Conservation (phyloP, 2,113 vertebrate genomes). For the Limnothrissa miodon region DNA sequence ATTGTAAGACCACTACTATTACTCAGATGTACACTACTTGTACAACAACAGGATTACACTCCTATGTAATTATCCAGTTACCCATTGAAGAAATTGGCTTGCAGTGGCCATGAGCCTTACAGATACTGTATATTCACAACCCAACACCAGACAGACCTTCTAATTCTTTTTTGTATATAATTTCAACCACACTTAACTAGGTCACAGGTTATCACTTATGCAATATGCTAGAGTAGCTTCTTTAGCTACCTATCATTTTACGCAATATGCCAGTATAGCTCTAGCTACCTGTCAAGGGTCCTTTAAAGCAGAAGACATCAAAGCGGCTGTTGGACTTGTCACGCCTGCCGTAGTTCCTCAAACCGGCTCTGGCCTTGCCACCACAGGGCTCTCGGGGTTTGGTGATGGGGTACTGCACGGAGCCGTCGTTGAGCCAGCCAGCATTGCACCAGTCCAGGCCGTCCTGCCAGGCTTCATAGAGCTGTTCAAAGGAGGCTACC, state of each 20-base stretch:
- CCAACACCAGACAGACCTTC: too few relatives aligned
- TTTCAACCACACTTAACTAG: not conserved
- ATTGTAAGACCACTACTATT: not conserved
- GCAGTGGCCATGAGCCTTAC: too few relatives aligned
- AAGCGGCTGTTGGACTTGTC: constrained; percentile 79
- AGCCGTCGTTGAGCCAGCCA: constrained; percentile 90
- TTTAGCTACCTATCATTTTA: too few relatives aligned
- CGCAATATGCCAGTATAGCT: not conserved
- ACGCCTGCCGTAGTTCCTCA: constrained; percentile 86
- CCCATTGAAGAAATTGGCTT: too few relatives aligned
- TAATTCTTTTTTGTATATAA: too few relatives aligned
- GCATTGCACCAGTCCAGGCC: constrained; percentile 98
- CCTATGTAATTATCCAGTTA: too few relatives aligned
- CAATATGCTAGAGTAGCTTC: too few relatives aligned
- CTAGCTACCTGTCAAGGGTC: constrained; percentile 78
- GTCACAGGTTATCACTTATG: too few relatives aligned
- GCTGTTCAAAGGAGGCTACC: constrained; percentile 85
- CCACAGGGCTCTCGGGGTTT: constrained; percentile 87
- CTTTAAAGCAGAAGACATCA: constrained; percentile 90
- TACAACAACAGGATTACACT: not conserved
- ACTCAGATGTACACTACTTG: not conserved
- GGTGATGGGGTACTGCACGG: constrained; percentile 92
- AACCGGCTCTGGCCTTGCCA: constrained; percentile 77
- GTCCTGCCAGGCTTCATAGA: constrained; percentile 79
- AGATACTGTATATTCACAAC: too few relatives aligned